Evolutionary conservation across 2,113 vertebrate species (phyloP), one percentile per base, ranked within the genome.

Genomic region (Zosterops lateralis): DNA sequence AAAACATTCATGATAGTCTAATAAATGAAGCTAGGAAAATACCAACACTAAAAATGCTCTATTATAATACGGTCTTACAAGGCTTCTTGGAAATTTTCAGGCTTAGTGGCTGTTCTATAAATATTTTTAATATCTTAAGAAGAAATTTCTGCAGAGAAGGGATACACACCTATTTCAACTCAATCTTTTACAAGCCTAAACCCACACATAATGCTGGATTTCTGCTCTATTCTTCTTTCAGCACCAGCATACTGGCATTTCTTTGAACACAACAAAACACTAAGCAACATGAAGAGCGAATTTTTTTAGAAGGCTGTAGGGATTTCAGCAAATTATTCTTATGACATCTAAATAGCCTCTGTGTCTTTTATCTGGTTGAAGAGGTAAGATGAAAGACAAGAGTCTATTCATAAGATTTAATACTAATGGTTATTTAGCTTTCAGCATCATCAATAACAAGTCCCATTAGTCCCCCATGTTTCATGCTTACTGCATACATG

Each of bases 401-500:
- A 87, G 84, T 95, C 96, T 96, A 96, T 97, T 97, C 95, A 97
- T 96, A 95, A 96, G 96, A 94, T 95, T 96, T 97, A 97, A 97
- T 96, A 96, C 95, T 96, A 95, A 95, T 96, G 96, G 96, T 97
- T 97, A 97, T 97, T 97, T 97, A 96, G 96, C 96, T 97, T 97
- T 97, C 96, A 97, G 96, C 93, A 96, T 97, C 94, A 95, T 94
- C 95, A 94, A 38, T 97, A 97, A 96, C 82, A 96, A 95, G 93
- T 92, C 94, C 96, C 96, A 97, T 96, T 96, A 97, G 93, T 85
- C 74, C 88, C 53, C 77, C 34, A 54, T 51, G 84, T 90, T 97
- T 95, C 96, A 96, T 95, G 95, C 93, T 97, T 97, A 94, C 66
- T 96, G 96, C 95, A 90, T 95, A 94, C 47, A 84, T 85, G 91